Evolutionary conservation across 1,140 invertebrate genomes (phyloP).

Genomic region (Hyles vespertilio): DNA sequence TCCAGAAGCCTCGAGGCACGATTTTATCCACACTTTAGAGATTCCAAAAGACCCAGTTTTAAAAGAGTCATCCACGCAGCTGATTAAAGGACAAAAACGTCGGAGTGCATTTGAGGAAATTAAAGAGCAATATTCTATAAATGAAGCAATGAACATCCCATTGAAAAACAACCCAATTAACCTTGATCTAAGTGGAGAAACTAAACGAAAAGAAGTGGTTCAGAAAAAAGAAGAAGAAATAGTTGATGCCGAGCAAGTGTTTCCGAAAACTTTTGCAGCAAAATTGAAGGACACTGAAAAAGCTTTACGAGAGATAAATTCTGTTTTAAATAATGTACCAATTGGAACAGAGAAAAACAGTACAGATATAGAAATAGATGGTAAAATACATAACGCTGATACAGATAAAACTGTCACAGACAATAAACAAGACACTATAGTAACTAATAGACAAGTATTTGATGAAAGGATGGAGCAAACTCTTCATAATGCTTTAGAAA

Average conservation of each 20-base stretch:
- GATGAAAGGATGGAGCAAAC: slow-evolving; percentile 51
- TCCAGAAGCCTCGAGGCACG: slow-evolving; percentile 18
- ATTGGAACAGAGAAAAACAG: neutral
- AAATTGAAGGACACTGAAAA: slow-evolving; percentile 59
- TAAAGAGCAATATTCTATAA: slow-evolving; percentile 54
- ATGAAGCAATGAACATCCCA: slow-evolving; percentile 57
- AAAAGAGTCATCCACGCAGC: slow-evolving; percentile 48
- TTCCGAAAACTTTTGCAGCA: slow-evolving; percentile 45
- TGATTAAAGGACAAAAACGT: slow-evolving; percentile 35
- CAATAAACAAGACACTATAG: slow-evolving; percentile 4
- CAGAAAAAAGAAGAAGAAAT: slow-evolving; percentile 24
- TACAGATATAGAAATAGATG: neutral
- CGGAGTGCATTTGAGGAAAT: slow-evolving; percentile 40
- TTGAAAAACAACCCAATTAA: slow-evolving; percentile 47
- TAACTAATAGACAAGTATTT: slow-evolving; percentile 25
- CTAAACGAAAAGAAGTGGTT: slow-evolving; percentile 17
- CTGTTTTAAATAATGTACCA: slow-evolving; percentile 34
- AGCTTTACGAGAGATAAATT: slow-evolving; percentile 47
- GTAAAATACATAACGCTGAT: neutral
- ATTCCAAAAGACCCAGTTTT: slow-evolving; percentile 39
- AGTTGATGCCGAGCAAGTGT: slow-evolving; percentile 24
- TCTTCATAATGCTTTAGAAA: slow-evolving; percentile 41
- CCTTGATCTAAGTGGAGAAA: slow-evolving; percentile 29
- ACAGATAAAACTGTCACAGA: slow-evolving; percentile 1
- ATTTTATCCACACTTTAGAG: slow-evolving; percentile 10